phyloP scores from a whole-genome alignment of 2,113 vertebrate species.

The Syngnathus floridae region DNA sequence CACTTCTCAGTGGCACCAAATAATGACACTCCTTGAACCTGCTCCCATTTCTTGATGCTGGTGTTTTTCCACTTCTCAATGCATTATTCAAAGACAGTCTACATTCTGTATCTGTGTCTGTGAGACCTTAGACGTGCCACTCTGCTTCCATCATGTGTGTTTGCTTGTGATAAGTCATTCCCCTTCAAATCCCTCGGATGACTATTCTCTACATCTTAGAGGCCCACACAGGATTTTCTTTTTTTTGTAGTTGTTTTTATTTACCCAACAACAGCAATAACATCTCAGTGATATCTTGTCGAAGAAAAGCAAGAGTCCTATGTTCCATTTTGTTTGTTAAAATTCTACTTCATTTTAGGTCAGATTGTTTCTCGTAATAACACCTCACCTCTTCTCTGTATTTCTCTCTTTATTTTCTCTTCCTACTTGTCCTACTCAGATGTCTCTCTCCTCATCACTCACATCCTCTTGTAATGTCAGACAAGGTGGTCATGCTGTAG shows the following conservation, averaged over 20 bases:
- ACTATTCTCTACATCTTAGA: slow-evolving; percentile 16
- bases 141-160: slow-evolving; percentile 5
- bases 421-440: background rate
- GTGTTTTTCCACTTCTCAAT: slow-evolving; percentile 5
- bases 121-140: slow-evolving; percentile 1
- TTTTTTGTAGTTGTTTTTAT: background rate
- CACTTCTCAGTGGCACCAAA: too few relatives aligned
- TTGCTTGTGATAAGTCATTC: slow-evolving; percentile 26
- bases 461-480: slow-evolving; percentile 5
- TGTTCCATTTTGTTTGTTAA: slow-evolving; percentile 20
- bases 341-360: slow-evolving; percentile 3
- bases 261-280: background rate
- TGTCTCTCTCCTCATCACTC: background rate
- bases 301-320: background rate
- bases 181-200: slow-evolving; percentile 25
- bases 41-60: background rate
- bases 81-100: slow-evolving; percentile 15
- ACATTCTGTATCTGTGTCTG: too few relatives aligned
- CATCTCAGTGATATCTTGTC: background rate
- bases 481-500: background rate
- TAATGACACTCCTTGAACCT: background rate
- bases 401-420: background rate
- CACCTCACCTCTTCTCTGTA: slow-evolving; percentile 1
- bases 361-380: slow-evolving; percentile 1
- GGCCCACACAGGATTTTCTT: slow-evolving; percentile 12